phyloP scores from a whole-genome alignment of 2,888 invertebrate genomes.

The Thysanoteuthis rhombus region DNA sequence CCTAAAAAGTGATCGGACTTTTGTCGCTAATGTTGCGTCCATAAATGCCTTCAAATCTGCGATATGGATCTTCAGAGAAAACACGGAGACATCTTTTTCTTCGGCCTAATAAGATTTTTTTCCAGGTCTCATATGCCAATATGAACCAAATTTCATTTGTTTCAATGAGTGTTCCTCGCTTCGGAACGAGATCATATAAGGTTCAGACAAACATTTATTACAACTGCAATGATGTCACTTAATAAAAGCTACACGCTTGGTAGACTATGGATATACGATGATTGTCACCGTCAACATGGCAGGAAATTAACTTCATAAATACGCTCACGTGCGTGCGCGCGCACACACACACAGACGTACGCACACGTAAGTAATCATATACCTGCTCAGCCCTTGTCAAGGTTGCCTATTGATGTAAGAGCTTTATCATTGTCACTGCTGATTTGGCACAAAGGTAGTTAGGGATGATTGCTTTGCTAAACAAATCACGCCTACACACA shows the following conservation, averaged over 20 bases:
- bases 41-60: background rate
- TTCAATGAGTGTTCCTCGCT: background rate
- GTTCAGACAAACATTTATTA: background rate
- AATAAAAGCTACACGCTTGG: background rate
- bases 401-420: too few species aligned
- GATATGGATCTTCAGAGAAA: background rate
- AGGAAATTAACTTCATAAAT: too few species aligned
- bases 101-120: background rate
- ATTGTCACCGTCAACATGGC: background rate
- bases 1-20: too few species aligned
- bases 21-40: background rate
- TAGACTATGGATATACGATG: background rate
- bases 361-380: too few species aligned
- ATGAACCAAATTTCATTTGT: background rate
- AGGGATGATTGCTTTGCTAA: too few species aligned
- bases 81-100: background rate
- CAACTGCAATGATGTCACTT: background rate
- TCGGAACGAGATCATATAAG: background rate
- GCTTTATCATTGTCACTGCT: too few species aligned
- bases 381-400: too few species aligned
- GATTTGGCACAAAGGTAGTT: too few species aligned
- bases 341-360: background rate
- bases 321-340: too few species aligned
- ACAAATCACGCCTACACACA: too few species aligned
- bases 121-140: background rate